phyloP scores from a whole-genome alignment of 1,140 invertebrate species.

The Whitmania pigra region DNA sequence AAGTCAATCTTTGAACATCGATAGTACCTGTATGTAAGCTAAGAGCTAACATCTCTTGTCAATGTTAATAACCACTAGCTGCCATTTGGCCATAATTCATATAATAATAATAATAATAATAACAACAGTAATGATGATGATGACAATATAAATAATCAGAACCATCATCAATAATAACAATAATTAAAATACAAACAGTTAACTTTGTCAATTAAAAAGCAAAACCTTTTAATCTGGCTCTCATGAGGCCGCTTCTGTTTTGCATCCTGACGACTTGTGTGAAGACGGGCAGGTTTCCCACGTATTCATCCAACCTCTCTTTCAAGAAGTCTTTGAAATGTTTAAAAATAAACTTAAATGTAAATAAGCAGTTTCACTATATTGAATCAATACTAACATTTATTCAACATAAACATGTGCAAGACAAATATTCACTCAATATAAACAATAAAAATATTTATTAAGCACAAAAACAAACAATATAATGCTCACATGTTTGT shows the following conservation, averaged over 20 bases:
- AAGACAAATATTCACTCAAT: neutral
- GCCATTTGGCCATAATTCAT: too few relatives aligned
- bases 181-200: neutral
- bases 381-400: neutral
- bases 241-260: conserved; percentile 78
- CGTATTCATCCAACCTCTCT: conserved; percentile 74
- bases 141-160: too few relatives aligned
- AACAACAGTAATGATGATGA: too few relatives aligned
- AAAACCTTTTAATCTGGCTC: conserved; percentile 69
- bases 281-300: conserved; percentile 65
- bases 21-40: too few relatives aligned
- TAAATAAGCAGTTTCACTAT: too few relatives aligned
- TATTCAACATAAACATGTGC: neutral
- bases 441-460: too few relatives aligned
- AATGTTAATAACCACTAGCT: too few relatives aligned
- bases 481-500: neutral
- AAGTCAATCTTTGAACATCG: too few relatives aligned
- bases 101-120: too few relatives aligned
- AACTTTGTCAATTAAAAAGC: neutral
- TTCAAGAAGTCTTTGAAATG: conserved; percentile 66
- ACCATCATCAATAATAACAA: neutral
- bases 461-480: neutral
- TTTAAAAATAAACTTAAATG: neutral
- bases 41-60: too few relatives aligned
- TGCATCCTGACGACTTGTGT: conserved; percentile 66